Evolutionary conservation across 1,140 invertebrate genomes (phyloP), one percentile per base, ranked within the genome.

Genomic region (Eulimnadia texana): DNA sequence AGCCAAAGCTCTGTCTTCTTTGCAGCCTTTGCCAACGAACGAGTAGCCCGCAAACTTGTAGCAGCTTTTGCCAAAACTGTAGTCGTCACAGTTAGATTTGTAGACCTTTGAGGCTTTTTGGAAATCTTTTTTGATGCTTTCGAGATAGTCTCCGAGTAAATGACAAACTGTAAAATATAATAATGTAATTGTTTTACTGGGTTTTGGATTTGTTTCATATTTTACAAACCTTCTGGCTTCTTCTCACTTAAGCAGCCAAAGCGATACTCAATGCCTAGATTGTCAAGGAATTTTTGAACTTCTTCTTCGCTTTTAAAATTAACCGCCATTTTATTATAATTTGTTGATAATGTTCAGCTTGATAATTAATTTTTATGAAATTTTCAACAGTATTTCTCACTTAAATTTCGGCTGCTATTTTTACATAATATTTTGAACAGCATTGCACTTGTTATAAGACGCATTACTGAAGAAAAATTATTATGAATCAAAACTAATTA

Each of bases 201-300:
- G 28, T 60, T 51, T 62, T 16, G 50, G 60, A 23, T 22, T n/a
- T n/a, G n/a, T n/a, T n/a, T n/a, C n/a, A n/a, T n/a, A n/a, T n/a
- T n/a, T n/a, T n/a, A n/a, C n/a, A n/a, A n/a, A 88, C 87, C 85
- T 76, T 90, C 85, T 13, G 85, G 77, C 65, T 82, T 84, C 68
- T 88, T 89, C 71, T 91, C 87, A 51, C 79, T 80, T 63, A 84
- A 88, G 74, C 92, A 96, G 47, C 90, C 88, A 71, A 91, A 95
- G 67, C 85, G 79, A 70, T 94, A 95, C 72, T 96, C 92, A 13
- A 85, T 86, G n/a, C 86, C 85, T 60, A 95, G 73, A 70, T 93
- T 93, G 64, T 92, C 82, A 25, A 94, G 70, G 71, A 85, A 96
- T 65, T 90, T 80, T 70, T 92, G 85, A 0, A 90, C 86, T 60